A percentile compares a stretch with the other conserved stretches of the same genome.
Evolutionary conservation across 2,113 vertebrate genomes (phyloP).

Genomic region (Empidonax traillii): DNA sequence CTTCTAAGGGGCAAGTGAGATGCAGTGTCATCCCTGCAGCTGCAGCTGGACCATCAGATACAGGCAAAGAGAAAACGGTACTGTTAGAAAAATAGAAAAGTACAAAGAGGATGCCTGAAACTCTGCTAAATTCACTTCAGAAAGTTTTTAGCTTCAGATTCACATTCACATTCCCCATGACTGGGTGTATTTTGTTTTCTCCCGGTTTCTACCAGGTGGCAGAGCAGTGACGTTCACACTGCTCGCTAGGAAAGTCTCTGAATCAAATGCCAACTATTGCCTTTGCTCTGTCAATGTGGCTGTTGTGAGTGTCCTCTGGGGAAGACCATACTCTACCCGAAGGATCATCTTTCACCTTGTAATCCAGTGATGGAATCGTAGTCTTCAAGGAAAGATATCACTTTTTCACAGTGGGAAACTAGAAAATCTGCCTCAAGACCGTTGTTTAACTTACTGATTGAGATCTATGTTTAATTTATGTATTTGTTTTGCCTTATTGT

Average conservation of each 20-base stretch:
- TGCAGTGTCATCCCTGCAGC: no score
- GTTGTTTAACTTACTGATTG: background rate
- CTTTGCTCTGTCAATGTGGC: background rate
- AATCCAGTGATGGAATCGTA: background rate
- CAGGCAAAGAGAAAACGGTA: background rate
- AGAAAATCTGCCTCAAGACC: background rate
- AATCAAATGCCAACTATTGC: background rate
- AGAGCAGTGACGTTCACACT: background rate
- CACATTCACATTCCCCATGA: background rate
- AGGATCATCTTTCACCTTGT: background rate
- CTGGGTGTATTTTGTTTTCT: background rate
- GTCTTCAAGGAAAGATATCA: background rate
- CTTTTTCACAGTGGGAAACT: background rate
- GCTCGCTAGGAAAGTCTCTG: background rate
- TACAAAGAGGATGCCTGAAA: background rate
- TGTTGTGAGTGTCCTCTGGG: background rate
- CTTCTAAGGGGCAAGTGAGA: background rate
- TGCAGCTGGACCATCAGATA: background rate
- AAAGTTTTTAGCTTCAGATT: background rate
- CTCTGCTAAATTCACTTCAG: background rate
- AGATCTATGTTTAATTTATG: background rate
- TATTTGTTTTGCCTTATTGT: background rate
- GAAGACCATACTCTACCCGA: background rate
- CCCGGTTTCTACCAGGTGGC: background rate
- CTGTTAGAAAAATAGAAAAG: background rate